Evolutionary conservation across 2,113 vertebrate species (phyloP).

Genomic region (Corydoras sp.): DNA sequence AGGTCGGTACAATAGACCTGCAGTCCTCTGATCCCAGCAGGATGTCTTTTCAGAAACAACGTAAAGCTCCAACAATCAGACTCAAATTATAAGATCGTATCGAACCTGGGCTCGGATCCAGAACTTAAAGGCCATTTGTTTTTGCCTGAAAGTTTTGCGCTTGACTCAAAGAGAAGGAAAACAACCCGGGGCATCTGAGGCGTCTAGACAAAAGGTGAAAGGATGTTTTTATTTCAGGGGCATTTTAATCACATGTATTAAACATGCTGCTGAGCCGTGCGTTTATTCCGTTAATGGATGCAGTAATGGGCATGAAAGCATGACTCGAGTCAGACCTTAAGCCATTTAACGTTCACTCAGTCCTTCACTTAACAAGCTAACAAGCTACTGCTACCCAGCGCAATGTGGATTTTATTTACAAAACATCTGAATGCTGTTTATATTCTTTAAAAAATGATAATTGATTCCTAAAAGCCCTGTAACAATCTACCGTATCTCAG

Average conservation of each 20-base stretch:
- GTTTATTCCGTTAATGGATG: neutral
- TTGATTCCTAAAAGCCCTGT: too few species aligned
- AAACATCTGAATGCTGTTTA: too few species aligned
- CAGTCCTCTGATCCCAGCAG: constrained; percentile 32
- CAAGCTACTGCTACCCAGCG: constrained; percentile 8
- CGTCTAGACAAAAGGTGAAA: too few species aligned
- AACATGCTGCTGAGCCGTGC: neutral
- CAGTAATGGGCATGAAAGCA: constrained; percentile 21
- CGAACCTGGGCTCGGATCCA: too few species aligned
- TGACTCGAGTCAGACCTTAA: constrained; percentile 13
- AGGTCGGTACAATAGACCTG: constrained; percentile 22
- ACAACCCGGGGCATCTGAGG: too few species aligned
- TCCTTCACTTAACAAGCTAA: constrained; percentile 15
- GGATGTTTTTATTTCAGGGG: neutral
- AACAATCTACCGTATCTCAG: too few species aligned
- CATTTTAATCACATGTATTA: neutral
- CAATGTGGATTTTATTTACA: constrained; percentile 15
- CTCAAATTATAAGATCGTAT: neutral
- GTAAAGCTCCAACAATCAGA: neutral
- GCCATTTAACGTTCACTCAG: constrained; percentile 30
- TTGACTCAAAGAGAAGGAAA: too few species aligned
- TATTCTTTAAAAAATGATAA: too few species aligned
- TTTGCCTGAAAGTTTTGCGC: too few species aligned
- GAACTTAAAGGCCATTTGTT: too few species aligned
- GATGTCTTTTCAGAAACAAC: constrained; percentile 23